Conservation (phyloP, 1,140 invertebrate genomes). For the Brachionus koreanus region DNA sequence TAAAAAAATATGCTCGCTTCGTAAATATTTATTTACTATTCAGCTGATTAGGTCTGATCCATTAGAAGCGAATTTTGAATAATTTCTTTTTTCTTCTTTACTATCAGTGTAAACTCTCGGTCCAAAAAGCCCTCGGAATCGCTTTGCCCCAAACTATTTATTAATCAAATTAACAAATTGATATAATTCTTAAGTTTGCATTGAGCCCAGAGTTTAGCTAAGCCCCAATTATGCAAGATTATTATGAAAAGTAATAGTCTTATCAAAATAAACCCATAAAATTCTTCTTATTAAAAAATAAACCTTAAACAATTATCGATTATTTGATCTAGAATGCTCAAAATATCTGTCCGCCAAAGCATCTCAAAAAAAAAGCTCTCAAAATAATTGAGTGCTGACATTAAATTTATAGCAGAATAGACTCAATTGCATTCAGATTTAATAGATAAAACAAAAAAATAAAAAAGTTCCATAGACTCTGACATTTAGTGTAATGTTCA, state of each 20-base stretch:
- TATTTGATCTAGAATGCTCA: neutral
- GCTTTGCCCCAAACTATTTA: neutral
- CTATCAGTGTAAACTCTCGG: neutral
- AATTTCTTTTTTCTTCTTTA: neutral
- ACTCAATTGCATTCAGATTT: neutral
- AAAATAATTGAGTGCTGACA: neutral
- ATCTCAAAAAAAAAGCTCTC: neutral
- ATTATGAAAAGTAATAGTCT: neutral
- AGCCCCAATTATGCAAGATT: neutral
- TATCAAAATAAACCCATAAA: neutral
- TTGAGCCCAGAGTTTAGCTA: neutral
- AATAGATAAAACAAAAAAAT: neutral
- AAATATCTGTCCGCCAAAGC: neutral
- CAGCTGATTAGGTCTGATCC: neutral
- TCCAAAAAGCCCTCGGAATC: neutral
- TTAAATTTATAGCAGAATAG: neutral
- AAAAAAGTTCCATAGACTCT: neutral
- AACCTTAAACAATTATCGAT: neutral
- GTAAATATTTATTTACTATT: neutral
- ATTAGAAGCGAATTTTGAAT: neutral
- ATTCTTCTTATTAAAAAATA: neutral
- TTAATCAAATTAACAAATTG: slow-evolving; percentile 5
- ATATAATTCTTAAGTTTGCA: neutral
- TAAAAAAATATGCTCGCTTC: neutral
- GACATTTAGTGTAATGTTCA: neutral